Base-by-base conservation (phyloP, 2,797 vertebrate genomes). In the Schizopygopsis malacanthus region DNA sequence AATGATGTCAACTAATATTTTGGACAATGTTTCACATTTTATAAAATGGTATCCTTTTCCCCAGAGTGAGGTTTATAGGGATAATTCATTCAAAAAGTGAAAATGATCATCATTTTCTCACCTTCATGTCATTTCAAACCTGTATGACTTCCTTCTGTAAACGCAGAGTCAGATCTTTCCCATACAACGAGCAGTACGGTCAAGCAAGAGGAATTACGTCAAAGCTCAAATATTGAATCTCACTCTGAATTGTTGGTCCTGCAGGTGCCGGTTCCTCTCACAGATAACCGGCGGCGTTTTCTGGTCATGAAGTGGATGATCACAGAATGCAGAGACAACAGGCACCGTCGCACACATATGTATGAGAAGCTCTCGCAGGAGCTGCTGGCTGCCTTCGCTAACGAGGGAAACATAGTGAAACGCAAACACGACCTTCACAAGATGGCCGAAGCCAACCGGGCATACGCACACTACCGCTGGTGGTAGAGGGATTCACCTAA, bases 271-370 rank as follows among this genome's bases (percentile, higher is more conserved):
- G 92, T 97, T 47, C 97, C 98, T 0, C 94, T 99, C 7, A 89
- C 92, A 0, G 97, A 98, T 65, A 95, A 90, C 50, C 94, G 97
- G n/a, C n/a, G 0, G 0, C 95, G 97, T 77, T 99, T 97, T 94
- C 92, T 99, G 75, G 97, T 96, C 65, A 99, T 99, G 98, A 98
- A 97, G 72, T 99, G 98, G 98, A 90, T 99, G 90, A 97, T 99
- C 88, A 95, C 94, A 0, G 97, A 99, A 92, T 99, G 98, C 93
- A 91, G 96, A 87, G 96, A 98, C 2, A 96, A 97, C 89, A 98
- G 96, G 90, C 94, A 96, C 87, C 87, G 96, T 1, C 92, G 96
- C 77, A 97, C 54, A 0, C 81, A 94, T 88, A 97, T 99, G 97
- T 95, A 96, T 0, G 97, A 99, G 90, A 98, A 98, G 91, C 96